These are phyloP conservation scores for Xyliphius kryptos DNA, from an alignment of 2,113 vertebrate species.

Conservation along the genomic window DNA sequence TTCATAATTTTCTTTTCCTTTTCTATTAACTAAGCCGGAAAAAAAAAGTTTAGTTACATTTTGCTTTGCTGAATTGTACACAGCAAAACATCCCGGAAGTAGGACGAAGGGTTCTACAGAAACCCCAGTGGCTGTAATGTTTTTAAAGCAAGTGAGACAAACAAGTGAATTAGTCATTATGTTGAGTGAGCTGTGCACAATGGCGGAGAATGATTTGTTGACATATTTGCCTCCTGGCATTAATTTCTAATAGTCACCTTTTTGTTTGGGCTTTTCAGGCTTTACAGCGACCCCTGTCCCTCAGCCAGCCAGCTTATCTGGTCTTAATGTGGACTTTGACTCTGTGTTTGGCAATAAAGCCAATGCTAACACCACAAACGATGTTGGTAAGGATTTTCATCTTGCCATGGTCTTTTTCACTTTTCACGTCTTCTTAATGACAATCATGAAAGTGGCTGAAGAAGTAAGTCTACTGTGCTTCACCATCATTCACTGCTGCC, in stretches of 20 bases:
- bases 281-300: constrained; percentile 77
- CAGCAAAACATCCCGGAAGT: constrained; percentile 5
- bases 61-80: neutral
- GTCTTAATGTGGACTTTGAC: constrained; percentile 94
- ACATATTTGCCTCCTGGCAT: constrained; percentile 7
- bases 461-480: no score
- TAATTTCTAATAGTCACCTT: constrained; percentile 16
- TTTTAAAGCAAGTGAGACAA: constrained; percentile 16
- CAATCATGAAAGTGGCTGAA: no score
- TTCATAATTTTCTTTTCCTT: neutral
- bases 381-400: constrained; percentile 68
- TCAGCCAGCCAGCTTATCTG: constrained; percentile 73
- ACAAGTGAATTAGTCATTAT: constrained; percentile 15
- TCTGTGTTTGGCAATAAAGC: constrained; percentile 93
- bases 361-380: constrained; percentile 70
- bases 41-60: neutral
- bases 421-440: no score
- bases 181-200: constrained; percentile 11
- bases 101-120: neutral
- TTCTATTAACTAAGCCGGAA: neutral
- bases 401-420: no score
- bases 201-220: neutral
- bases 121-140: neutral
- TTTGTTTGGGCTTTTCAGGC: constrained; percentile 56
- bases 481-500: no score